Conservation (phyloP, 1,140 invertebrate species). For the Micrasema longulum region DNA sequence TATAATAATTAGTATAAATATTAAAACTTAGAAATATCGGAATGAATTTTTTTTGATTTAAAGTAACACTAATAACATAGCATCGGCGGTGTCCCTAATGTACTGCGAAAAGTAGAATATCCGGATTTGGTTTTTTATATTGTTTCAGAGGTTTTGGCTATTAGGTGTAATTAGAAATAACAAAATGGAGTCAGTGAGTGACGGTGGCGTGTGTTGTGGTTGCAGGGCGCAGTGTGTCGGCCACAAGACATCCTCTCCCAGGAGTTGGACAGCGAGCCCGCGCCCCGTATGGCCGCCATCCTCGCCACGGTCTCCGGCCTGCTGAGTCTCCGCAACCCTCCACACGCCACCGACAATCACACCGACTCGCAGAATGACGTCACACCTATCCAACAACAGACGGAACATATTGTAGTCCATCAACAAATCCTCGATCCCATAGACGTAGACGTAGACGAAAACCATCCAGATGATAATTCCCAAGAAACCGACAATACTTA, state of each 20-base stretch:
- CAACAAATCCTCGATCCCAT: too few relatives aligned
- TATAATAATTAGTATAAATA: too few relatives aligned
- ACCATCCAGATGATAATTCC: background rate
- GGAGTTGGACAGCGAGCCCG: constrained; percentile 59
- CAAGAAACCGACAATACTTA: constrained; percentile 3
- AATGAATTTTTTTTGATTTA: too few relatives aligned
- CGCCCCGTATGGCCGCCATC: constrained; percentile 60
- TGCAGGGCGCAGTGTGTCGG: constrained; percentile 82
- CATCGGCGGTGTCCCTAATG: too few relatives aligned
- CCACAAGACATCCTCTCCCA: constrained; percentile 76
- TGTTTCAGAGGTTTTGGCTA: constrained; percentile 51
- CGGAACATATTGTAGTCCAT: too few relatives aligned
- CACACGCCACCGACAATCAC: constrained; percentile 54
- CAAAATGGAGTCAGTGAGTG: constrained; percentile 64
- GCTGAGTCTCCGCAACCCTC: constrained; percentile 65
- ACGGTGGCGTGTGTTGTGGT: constrained; percentile 73
- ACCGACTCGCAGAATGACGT: constrained; percentile 40
- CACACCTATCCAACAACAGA: too few relatives aligned
- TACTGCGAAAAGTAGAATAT: background rate
- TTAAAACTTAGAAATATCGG: too few relatives aligned
- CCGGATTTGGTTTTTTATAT: constrained; percentile 34
- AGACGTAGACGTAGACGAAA: background rate
- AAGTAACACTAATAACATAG: too few relatives aligned
- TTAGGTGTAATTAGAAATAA: constrained; percentile 42
- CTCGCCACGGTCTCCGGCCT: constrained; percentile 68